phyloP scores from a whole-genome alignment of 2,888 invertebrate genomes.

The Elysia crispata region DNA sequence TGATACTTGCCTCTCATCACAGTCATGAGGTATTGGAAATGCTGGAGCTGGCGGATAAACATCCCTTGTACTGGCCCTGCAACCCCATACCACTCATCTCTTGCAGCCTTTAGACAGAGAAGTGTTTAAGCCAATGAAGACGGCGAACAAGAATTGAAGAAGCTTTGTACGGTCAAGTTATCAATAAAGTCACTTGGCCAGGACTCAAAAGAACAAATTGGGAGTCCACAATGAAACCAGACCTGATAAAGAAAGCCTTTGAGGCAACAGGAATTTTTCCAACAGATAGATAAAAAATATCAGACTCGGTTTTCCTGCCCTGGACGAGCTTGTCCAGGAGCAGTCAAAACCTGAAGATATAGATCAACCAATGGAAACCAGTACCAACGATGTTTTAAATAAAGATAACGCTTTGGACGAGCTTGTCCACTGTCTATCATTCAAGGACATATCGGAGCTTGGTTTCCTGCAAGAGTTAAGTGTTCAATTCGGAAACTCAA shows the following conservation, averaged over 20 bases:
- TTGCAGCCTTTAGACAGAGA: constrained; percentile 3
- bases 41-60: background rate
- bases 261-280: background rate
- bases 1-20: constrained; percentile 57
- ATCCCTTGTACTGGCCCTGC: background rate
- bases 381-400: no score
- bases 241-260: background rate
- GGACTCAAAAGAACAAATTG: constrained; percentile 7
- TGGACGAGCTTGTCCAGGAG: no score
- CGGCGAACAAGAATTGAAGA: constrained; percentile 4
- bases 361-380: no score
- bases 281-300: background rate
- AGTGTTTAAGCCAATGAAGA: background rate
- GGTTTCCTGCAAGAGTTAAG: no score
- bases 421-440: no score
- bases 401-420: no score
- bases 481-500: no score
- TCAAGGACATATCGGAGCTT: no score
- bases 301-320: background rate
- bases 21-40: constrained; percentile 20
- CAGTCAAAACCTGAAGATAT: no score
- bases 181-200: constrained; percentile 40
- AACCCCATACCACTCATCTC: background rate
- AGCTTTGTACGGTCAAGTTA: background rate
- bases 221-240: background rate